Conservation (phyloP, 1,140 invertebrate species). For the Steinernema khuongi region DNA sequence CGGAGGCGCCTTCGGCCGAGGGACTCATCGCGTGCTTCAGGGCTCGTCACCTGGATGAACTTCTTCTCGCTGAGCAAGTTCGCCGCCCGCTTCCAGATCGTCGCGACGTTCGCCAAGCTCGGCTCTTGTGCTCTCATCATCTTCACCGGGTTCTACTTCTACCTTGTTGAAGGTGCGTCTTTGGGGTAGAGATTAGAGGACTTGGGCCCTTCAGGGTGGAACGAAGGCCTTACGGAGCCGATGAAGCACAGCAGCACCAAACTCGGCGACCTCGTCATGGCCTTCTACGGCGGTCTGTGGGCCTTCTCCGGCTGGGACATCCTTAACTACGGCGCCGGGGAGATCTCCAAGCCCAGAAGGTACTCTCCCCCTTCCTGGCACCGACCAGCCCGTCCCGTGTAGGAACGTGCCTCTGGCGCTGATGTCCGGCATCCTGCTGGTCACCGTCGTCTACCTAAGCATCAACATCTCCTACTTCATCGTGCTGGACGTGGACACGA, state of each 20-base stretch:
- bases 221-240: constrained; percentile 44
- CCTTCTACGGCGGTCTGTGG: constrained; percentile 55
- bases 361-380: constrained; percentile 19
- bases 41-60: constrained; percentile 58
- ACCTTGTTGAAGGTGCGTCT: constrained; percentile 48
- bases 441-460: constrained; percentile 62
- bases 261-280: constrained; percentile 48
- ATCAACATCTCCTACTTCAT: constrained; percentile 63
- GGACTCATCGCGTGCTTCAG: constrained; percentile 35
- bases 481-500: constrained; percentile 61
- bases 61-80: constrained; percentile 55
- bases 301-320: constrained; percentile 58
- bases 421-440: constrained; percentile 62
- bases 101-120: constrained; percentile 54
- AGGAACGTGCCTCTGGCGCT: constrained; percentile 63
- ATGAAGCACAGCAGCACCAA: constrained; percentile 50
- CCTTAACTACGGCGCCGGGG: constrained; percentile 54
- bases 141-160: constrained; percentile 55
- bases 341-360: constrained; percentile 49
- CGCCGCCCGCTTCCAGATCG: constrained; percentile 55
- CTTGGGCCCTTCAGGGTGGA: constrained; percentile 42
- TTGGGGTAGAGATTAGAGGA: background rate
- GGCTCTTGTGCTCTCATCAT: constrained; percentile 53
- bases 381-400: constrained; percentile 21
- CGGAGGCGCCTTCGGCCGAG: background rate